Evolutionary conservation across 1,140 invertebrate species (phyloP).

Genomic region (Chironomus tepperi): DNA sequence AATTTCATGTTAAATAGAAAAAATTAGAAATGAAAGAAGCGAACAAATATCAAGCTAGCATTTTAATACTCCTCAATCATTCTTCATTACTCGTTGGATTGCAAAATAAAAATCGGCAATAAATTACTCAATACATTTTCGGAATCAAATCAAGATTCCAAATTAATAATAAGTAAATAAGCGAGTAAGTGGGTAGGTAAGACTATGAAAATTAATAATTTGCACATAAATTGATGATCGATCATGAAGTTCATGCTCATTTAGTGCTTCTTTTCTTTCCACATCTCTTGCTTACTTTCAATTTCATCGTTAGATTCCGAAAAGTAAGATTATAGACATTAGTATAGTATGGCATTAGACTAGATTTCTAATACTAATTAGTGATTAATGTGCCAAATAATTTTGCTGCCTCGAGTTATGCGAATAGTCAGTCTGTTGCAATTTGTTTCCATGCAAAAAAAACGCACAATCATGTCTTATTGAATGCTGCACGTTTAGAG

Average conservation of each 20-base stretch:
- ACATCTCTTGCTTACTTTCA: background rate
- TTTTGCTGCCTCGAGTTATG: background rate
- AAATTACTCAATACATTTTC: background rate
- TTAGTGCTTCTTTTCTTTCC: background rate
- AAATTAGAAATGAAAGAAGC: too few relatives aligned
- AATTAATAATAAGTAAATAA: background rate
- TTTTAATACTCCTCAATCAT: constrained; percentile 8
- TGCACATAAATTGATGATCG: constrained; percentile 8
- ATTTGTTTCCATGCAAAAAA: background rate
- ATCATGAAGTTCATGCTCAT: background rate
- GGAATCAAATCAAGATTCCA: background rate
- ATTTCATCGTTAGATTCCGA: background rate
- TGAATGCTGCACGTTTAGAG: background rate
- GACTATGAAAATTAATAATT: background rate
- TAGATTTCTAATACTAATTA: constrained; percentile 1
- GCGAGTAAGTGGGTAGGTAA: background rate
- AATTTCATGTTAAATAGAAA: too few relatives aligned
- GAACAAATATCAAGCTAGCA: background rate
- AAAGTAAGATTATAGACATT: background rate
- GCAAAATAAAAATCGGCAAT: background rate
- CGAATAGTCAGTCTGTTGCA: background rate
- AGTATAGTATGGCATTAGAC: background rate
- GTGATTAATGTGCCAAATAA: background rate
- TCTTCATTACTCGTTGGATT: background rate
- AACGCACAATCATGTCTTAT: background rate